phyloP scores from a whole-genome alignment of 2,113 vertebrate genomes.

The Clarias batrachus region DNA sequence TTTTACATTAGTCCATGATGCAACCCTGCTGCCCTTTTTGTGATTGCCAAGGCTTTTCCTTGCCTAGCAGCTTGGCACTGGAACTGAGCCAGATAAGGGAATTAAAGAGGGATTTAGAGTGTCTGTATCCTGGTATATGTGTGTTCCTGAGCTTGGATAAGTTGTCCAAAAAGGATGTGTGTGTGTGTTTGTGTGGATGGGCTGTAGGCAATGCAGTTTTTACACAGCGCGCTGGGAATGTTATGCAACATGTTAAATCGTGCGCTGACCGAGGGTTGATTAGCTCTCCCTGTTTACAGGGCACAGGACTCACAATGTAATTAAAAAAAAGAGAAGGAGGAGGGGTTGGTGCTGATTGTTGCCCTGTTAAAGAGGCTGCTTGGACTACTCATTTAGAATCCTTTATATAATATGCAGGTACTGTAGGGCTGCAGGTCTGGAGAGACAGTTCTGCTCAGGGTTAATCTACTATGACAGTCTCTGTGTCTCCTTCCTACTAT shows the following conservation, averaged over 20 bases:
- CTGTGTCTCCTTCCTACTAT: constrained; percentile 12
- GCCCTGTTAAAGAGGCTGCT: constrained; percentile 34
- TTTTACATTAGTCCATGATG: constrained; percentile 1
- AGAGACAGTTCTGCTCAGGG: constrained; percentile 3
- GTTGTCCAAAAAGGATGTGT: not conserved
- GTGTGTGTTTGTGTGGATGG: constrained; percentile 12
- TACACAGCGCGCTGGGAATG: constrained; percentile 38
- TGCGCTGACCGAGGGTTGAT: constrained; percentile 40
- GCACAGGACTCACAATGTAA: constrained; percentile 15
- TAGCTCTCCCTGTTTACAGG: constrained; percentile 31
- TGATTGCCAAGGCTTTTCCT: constrained; percentile 50
- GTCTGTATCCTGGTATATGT: constrained; percentile 23
- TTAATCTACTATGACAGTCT: constrained; percentile 1
- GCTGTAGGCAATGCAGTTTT: constrained; percentile 21
- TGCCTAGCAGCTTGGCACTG: constrained; percentile 42
- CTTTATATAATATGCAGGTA: constrained; percentile 4
- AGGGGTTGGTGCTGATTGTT: constrained; percentile 35
- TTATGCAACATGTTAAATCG: constrained; percentile 54
- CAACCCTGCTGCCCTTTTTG: constrained; percentile 43
- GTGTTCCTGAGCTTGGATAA: not conserved
- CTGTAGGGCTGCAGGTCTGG: not conserved
- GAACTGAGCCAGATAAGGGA: constrained; percentile 44
- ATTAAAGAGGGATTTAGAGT: constrained; percentile 54
- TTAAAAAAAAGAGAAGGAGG: constrained; percentile 6
- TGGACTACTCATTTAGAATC: constrained; percentile 14